Evolutionary conservation across 2,888 invertebrate genomes (phyloP).

Genomic region (Tenthredo amoena): DNA sequence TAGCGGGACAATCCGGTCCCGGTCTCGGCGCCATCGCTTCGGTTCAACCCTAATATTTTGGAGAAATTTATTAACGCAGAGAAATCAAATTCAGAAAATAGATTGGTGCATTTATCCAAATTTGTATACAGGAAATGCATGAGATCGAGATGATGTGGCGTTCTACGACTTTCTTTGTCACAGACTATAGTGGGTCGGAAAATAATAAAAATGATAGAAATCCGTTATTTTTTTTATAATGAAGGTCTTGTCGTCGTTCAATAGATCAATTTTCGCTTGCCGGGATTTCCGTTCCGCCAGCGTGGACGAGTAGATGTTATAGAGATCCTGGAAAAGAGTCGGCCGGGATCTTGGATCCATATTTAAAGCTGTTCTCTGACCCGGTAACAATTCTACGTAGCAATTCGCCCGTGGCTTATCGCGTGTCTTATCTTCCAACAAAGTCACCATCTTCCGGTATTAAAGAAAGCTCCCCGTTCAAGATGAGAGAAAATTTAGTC

Average conservation of each 20-base stretch:
- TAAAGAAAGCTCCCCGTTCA: neutral
- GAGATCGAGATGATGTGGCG: slow-evolving; percentile 13
- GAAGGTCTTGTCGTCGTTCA: neutral
- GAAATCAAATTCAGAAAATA: neutral
- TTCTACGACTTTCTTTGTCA: neutral
- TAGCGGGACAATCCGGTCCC: slow-evolving; percentile 27
- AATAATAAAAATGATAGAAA: neutral
- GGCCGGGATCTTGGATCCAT: slow-evolving; percentile 21
- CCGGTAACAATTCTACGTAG: slow-evolving; percentile 39
- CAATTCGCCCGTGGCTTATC: slow-evolving; percentile 44
- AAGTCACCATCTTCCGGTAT: slow-evolving; percentile 48
- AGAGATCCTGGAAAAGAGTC: slow-evolving; percentile 15
- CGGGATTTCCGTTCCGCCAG: neutral
- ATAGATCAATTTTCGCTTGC: slow-evolving; percentile 9
- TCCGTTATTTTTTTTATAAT: neutral
- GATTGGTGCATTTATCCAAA: neutral
- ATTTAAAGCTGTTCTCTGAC: slow-evolving; percentile 49
- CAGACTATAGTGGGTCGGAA: neutral
- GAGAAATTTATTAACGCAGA: slow-evolving; percentile 26
- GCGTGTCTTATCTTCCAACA: slow-evolving; percentile 35
- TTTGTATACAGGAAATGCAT: neutral
- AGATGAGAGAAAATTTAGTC: slow-evolving; percentile 33
- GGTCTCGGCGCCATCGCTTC: neutral
- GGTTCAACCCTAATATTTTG: slow-evolving; percentile 10
- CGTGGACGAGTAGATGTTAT: neutral